phyloP scores from a whole-genome alignment of 30 jellyfish, hydroid and myxozoan species.

The Aurelia sp. region DNA sequence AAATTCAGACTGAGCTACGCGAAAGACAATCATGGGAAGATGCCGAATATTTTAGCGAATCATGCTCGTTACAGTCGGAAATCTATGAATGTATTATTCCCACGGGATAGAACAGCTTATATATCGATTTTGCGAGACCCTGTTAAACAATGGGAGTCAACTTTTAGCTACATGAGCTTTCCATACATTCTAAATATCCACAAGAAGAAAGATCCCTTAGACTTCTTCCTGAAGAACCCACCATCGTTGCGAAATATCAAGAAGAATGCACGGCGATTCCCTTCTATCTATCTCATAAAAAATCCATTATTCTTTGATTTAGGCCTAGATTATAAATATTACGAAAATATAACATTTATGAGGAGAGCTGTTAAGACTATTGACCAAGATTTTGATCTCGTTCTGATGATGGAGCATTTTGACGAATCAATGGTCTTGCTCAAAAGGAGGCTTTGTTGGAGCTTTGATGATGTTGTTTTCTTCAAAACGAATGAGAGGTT shows the following conservation, averaged over 20 bases:
- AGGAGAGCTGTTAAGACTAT: constrained; percentile 78
- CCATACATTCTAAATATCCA: constrained; percentile 84
- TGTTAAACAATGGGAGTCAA: constrained; percentile 96
- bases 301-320: constrained; percentile 94
- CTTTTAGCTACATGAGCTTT: constrained; percentile 93
- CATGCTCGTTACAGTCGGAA: constrained; percentile 97
- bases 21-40: constrained; percentile 51
- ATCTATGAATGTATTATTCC: constrained; percentile 87
- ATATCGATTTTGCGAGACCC: constrained; percentile 92
- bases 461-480: constrained; percentile 91
- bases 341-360: constrained; percentile 77
- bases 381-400: constrained; percentile 86
- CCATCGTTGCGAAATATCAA: constrained; percentile 76
- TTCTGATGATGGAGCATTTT: constrained; percentile 93
- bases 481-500: constrained; percentile 97
- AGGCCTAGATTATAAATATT: constrained; percentile 86
- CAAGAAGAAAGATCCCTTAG: constrained; percentile 82
- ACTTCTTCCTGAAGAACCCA: constrained; percentile 84
- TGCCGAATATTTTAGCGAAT: constrained; percentile 92
- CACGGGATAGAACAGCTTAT: constrained; percentile 82
- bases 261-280: constrained; percentile 76
- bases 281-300: constrained; percentile 81
- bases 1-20: constrained; percentile 83
- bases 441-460: constrained; percentile 97
- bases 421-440: constrained; percentile 95